Evolutionary conservation across 2,113 vertebrate species (phyloP), one percentile per base, ranked within the genome.

Genomic region (Corythoichthys haematopterus): DNA sequence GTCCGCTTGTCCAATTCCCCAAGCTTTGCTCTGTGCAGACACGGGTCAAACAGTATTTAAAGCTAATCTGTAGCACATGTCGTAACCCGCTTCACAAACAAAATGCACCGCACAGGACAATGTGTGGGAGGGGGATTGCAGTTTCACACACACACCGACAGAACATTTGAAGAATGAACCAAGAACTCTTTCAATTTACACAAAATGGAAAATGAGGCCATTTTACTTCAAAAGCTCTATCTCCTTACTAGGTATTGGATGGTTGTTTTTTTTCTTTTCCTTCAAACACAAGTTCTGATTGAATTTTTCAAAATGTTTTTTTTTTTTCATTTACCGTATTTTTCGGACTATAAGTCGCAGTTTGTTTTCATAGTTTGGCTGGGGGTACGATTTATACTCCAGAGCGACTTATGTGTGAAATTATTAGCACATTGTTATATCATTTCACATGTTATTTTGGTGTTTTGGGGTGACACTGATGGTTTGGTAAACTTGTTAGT

Each of bases 1-100:
- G 88, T 80, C 72, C 36, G 69, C 77, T 80, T 70, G 74, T 87
- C 67, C 70, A 71, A 79, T 77, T 86, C 83, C 84, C 85, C 53
- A 81, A 78, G 87, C 80, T 71, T 74, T 71, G 69, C 69, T 80
- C 64, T 71, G 61, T 46, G 65, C 77, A 83, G 68, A 78, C 67
- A 56, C 15, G 70, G 65, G 63, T 78, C 71, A 51, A 65, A 75
- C 66, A 63, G 66, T 73, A 68, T 81, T 80, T 78, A 75, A 71
- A 81, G 82, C 76, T 82, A 82, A 80, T 66, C 78, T 60, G 53
- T n/a, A 55, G 72, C 75, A 72, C 73, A 81, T 83, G 70, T 68
- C 69, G 40, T 62, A 46, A 45, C 60, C 60, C 20, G 40, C 60
- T 28, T 62, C 60, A 62, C 60, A 68, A 65, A 68, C 4, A 4